Evolutionary conservation across 2,888 invertebrate genomes (phyloP).

Genomic region (Morpho helenor): DNA sequence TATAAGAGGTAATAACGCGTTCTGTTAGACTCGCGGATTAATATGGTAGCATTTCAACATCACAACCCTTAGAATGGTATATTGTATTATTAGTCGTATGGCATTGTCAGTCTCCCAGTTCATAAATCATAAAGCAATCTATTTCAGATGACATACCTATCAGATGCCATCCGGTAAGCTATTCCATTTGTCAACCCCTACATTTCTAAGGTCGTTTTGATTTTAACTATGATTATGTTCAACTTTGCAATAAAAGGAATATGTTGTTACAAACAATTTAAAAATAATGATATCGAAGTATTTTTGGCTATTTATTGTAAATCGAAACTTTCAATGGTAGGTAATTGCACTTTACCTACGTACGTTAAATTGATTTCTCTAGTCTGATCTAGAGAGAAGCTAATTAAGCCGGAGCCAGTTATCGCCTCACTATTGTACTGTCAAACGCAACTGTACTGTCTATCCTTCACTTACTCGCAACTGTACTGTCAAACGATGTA

Average conservation of each 20-base stretch:
- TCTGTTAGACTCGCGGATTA: too few species aligned
- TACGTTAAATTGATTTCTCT: too few species aligned
- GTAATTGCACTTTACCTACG: too few species aligned
- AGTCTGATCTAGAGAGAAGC: too few species aligned
- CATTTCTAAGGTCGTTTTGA: neutral
- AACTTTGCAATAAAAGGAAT: too few species aligned
- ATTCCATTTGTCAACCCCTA: constrained; percentile 29
- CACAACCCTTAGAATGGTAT: neutral
- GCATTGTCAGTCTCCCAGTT: constrained; percentile 14
- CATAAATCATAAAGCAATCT: constrained; percentile 34
- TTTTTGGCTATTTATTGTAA: too few species aligned
- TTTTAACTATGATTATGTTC: too few species aligned
- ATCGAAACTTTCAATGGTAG: too few species aligned
- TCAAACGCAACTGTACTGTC: neutral
- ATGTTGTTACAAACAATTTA: too few species aligned
- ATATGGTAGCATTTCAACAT: neutral
- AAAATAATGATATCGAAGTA: too few species aligned
- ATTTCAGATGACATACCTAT: constrained; percentile 25
- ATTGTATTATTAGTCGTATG: neutral
- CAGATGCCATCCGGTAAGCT: constrained; percentile 28
- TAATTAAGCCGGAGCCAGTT: too few species aligned
- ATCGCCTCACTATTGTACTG: neutral
- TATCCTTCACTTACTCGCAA: neutral
- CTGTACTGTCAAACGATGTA: neutral
- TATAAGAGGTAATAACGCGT: too few species aligned